These are phyloP conservation scores for Dendroctonus ponderosae DNA, from an alignment of 1,140 invertebrate species.

Conservation along the genomic window DNA sequence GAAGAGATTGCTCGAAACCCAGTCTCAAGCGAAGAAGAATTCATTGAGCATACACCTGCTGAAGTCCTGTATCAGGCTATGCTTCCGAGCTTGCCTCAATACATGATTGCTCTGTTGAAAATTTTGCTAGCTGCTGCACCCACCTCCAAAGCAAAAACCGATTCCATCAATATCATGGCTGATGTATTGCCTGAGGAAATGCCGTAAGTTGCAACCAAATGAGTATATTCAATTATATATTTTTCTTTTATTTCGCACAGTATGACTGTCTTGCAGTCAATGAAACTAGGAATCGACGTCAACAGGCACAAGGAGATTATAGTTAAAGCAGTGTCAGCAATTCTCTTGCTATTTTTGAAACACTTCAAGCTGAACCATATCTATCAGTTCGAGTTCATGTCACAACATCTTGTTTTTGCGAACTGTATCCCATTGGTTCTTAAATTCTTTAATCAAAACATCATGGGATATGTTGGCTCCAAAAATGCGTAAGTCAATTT, in stretches of 20 bases:
- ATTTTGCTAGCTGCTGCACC: constrained; percentile 95
- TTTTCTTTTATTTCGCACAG: constrained; percentile 34
- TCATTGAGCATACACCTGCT: constrained; percentile 73
- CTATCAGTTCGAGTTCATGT: constrained; percentile 99
- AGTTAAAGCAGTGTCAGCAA: constrained; percentile 95
- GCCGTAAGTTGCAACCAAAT: constrained; percentile 56
- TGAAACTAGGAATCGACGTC: constrained; percentile 95
- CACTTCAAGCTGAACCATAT: constrained; percentile 99
- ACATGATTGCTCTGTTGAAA: constrained; percentile 96
- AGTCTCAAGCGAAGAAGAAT: constrained; percentile 63
- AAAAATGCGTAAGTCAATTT: constrained; percentile 76
- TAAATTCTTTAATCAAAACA: constrained; percentile 99
- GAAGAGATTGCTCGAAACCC: constrained; percentile 73
- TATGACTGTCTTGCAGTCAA: constrained; percentile 93
- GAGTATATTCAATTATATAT: background rate
- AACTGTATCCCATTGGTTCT: constrained; percentile 98
- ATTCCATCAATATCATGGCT: constrained; percentile 97
- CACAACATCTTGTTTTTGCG: constrained; percentile 97
- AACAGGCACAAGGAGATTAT: constrained; percentile 99
- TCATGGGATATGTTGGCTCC: constrained; percentile 90
- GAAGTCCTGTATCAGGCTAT: constrained; percentile 91
- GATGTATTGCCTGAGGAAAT: constrained; percentile 96
- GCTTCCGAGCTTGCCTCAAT: constrained; percentile 90
- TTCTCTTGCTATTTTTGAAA: constrained; percentile 90
- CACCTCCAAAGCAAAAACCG: constrained; percentile 96